Percentiles rank a stretch among this genome's conserved stretches.
These are phyloP conservation scores for Cryptotis parvus DNA, from an alignment of 2,113 vertebrate species.

Conservation along the genomic window DNA sequence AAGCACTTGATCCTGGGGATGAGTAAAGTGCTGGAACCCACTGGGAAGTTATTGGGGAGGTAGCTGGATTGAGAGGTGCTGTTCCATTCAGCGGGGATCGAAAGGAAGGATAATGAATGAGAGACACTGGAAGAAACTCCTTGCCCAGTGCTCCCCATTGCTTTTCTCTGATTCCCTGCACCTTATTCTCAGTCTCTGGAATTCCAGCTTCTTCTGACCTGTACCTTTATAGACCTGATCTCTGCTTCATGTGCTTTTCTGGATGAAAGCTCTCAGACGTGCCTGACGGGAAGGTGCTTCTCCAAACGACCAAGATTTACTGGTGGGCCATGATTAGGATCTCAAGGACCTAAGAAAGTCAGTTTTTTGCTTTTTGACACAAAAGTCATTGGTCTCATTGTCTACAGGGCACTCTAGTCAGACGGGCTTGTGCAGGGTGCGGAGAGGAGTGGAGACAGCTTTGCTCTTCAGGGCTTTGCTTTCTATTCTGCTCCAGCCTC, in stretches of 20 bases:
- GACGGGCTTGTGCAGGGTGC: not conserved
- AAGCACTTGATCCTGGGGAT: not conserved
- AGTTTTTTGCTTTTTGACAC: not conserved
- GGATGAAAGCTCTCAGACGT: not conserved
- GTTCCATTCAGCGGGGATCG: not conserved
- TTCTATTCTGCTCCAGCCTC: not conserved
- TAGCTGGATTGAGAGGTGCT: no score
- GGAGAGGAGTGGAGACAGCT: fast-evolving
- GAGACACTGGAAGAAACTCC: not conserved
- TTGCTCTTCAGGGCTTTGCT: not conserved
- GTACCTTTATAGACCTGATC: no score
- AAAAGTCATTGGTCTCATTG: not conserved
- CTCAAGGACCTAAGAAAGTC: not conserved
- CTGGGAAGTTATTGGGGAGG: not conserved
- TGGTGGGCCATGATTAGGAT: not conserved
- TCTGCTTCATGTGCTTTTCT: not conserved
- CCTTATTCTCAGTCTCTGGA: no score
- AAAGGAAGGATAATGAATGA: not conserved
- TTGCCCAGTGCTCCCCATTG: not conserved
- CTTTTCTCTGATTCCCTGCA: not conserved
- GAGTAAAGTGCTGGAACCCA: not conserved
- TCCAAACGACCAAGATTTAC: not conserved
- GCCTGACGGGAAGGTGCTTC: not conserved
- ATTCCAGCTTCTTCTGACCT: no score
- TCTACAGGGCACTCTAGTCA: not conserved